A percentile compares a stretch with the other conserved stretches of the same genome.
Evolutionary conservation across 2,888 invertebrate genomes (phyloP).

Genomic region (Luperina nickerlii): DNA sequence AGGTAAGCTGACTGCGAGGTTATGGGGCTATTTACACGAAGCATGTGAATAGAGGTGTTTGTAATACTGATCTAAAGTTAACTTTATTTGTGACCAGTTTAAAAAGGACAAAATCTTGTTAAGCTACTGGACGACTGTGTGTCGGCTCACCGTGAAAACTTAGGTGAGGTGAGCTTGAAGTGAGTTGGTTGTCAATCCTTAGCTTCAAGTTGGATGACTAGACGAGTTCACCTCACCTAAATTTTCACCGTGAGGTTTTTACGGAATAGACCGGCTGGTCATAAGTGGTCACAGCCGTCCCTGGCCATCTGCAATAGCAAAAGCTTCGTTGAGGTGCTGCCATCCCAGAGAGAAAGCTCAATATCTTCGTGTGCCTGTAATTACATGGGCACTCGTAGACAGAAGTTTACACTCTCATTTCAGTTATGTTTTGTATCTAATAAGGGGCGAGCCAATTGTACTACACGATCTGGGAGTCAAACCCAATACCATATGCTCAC

Average conservation of each 20-base stretch:
- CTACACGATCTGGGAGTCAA: background rate
- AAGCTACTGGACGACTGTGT: background rate
- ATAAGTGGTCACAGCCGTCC: background rate
- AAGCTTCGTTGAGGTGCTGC: background rate
- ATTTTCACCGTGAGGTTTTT: too few species aligned
- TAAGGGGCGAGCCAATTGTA: background rate
- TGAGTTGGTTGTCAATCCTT: too few species aligned
- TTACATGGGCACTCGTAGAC: background rate
- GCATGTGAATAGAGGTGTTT: background rate
- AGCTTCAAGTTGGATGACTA: too few species aligned
- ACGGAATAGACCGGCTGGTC: background rate
- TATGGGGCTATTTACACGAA: constrained; percentile 7
- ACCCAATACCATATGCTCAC: background rate
- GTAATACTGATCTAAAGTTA: background rate
- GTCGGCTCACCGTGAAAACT: background rate
- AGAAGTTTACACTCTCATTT: too few species aligned
- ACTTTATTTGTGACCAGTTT: background rate
- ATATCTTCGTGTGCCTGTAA: background rate
- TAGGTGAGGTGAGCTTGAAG: too few species aligned
- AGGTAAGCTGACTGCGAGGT: constrained; percentile 35
- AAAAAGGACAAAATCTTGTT: background rate
- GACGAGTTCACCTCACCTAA: too few species aligned
- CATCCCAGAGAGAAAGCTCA: background rate
- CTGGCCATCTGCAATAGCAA: background rate
- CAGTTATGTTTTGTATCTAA: background rate